Percentiles rank a stretch among this genome's conserved stretches.
Evolutionary conservation across 2,797 vertebrate species (phyloP).

Genomic region (Lepilemur ruficaudatus): DNA sequence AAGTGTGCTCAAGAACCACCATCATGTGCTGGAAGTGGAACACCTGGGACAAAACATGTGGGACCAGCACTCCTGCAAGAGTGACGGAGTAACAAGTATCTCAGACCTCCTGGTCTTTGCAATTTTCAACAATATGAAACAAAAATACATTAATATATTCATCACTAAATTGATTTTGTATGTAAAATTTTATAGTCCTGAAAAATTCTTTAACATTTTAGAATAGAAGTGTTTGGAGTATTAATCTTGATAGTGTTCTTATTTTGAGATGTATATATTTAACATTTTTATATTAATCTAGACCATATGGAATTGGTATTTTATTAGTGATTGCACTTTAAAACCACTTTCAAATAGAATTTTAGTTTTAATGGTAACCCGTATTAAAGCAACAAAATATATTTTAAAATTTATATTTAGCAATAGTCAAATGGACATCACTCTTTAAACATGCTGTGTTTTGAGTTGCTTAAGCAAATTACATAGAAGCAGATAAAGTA

Average conservation of each 20-base stretch:
- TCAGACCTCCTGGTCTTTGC: background rate
- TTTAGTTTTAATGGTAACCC: background rate
- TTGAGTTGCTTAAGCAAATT: background rate
- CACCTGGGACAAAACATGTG: background rate
- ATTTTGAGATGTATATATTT: background rate
- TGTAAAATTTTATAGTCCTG: background rate
- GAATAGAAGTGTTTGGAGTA: background rate
- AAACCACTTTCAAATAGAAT: background rate
- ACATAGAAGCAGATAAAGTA: background rate
- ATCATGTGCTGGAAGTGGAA: background rate
- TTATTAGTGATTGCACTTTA: background rate
- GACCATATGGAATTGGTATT: background rate
- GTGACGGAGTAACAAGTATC: background rate
- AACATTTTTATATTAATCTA: conserved; percentile 4
- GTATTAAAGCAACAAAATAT: background rate
- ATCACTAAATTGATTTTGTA: background rate
- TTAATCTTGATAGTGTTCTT: background rate
- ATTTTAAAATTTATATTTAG: background rate
- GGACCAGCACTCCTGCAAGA: background rate
- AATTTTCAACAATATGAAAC: background rate
- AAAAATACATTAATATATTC: background rate
- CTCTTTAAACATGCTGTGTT: background rate
- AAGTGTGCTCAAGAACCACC: background rate
- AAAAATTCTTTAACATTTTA: background rate
- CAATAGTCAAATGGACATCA: background rate